Percentiles rank a stretch among this genome's conserved stretches.
These are phyloP conservation scores for Trachemys scripta DNA, from an alignment of 2,113 vertebrate genomes.

Conservation along the genomic window DNA sequence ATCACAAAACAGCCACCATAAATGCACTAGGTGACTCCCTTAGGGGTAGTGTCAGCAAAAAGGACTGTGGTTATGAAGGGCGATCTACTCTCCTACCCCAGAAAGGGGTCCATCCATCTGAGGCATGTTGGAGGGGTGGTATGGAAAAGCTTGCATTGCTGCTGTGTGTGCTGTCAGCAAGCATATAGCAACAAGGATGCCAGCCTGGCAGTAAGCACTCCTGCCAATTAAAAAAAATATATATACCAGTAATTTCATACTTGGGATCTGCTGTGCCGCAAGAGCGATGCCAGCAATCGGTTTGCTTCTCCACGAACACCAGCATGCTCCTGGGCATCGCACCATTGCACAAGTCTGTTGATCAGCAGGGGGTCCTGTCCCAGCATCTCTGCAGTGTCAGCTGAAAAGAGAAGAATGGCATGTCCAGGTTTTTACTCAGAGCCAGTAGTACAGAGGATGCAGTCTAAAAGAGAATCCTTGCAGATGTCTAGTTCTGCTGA, in stretches of 20 bases:
- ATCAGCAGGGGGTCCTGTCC: slow-evolving; percentile 84
- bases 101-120: not conserved
- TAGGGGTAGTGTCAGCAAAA: fast-evolving
- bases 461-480: not conserved
- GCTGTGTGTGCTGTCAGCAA: not conserved
- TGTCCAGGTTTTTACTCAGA: not conserved
- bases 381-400: slow-evolving; percentile 84
- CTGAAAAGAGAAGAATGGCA: slow-evolving; percentile 69
- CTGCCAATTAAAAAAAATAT: not conserved
- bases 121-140: not conserved
- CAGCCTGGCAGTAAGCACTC: not conserved
- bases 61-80: not conserved
- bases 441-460: not conserved
- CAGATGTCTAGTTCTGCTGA: not conserved
- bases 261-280: slow-evolving; percentile 86
- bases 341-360: slow-evolving; percentile 88
- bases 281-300: slow-evolving; percentile 85
- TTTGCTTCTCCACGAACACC: slow-evolving; percentile 86
- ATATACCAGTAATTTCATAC: slow-evolving; percentile 50
- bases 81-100: not conserved
- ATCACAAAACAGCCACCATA: not conserved
- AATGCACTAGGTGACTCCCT: not conserved
- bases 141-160: not conserved
- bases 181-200: too few relatives aligned
- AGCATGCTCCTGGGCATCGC: slow-evolving; percentile 80